These are phyloP conservation scores for Drosophila sulfurigaster DNA, from an alignment of 1,140 invertebrate species.

Conservation along the genomic window DNA sequence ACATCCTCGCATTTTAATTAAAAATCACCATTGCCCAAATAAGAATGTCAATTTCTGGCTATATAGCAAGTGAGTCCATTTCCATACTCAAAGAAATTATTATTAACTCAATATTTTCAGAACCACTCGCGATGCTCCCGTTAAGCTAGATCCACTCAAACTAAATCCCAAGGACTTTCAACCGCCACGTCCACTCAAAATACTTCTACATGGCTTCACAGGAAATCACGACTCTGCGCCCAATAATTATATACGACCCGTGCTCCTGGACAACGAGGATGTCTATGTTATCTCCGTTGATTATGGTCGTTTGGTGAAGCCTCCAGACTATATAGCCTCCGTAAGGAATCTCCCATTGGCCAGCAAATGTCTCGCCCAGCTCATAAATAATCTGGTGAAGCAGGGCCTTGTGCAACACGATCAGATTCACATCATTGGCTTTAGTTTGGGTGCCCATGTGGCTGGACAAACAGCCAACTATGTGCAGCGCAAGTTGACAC, in stretches of 20 bases:
- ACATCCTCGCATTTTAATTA: slow-evolving; percentile 60
- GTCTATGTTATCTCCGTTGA: slow-evolving; percentile 88
- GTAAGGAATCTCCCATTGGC: slow-evolving; percentile 86
- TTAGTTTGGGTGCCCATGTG: slow-evolving; percentile 95
- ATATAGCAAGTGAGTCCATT: slow-evolving; percentile 86
- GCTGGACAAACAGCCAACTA: slow-evolving; percentile 92
- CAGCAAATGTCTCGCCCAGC: slow-evolving; percentile 87
- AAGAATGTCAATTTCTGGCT: slow-evolving; percentile 87
- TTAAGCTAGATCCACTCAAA: slow-evolving; percentile 84
- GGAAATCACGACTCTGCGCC: slow-evolving; percentile 87
- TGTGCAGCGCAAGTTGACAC: slow-evolving; percentile 84
- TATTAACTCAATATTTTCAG: slow-evolving; percentile 25
- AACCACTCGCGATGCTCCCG: slow-evolving; percentile 85
- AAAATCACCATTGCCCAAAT: slow-evolving; percentile 86
- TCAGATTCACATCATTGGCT: slow-evolving; percentile 94
- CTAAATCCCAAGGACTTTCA: slow-evolving; percentile 86
- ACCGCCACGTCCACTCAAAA: slow-evolving; percentile 86
- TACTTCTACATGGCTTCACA: slow-evolving; percentile 89
- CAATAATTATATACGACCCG: slow-evolving; percentile 87
- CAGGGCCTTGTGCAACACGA: slow-evolving; percentile 86
- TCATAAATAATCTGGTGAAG: slow-evolving; percentile 88
- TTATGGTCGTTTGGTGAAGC: slow-evolving; percentile 86
- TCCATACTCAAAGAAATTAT: no score
- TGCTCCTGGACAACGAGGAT: slow-evolving; percentile 85
- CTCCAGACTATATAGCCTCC: slow-evolving; percentile 87